phyloP scores from a whole-genome alignment of 2,888 invertebrate species.

The Leptogaster cylindrica region DNA sequence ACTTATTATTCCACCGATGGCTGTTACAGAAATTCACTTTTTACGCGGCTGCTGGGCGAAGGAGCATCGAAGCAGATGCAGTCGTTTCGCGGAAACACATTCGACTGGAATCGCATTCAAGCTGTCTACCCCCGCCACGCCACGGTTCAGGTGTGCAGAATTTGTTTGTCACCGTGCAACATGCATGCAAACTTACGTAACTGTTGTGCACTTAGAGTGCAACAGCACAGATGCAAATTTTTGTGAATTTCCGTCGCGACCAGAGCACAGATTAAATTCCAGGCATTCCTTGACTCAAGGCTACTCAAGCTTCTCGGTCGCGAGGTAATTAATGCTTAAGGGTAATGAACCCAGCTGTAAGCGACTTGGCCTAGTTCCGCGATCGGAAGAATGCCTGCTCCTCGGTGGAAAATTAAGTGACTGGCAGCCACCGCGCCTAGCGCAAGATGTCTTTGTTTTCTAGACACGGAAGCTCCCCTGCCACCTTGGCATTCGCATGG shows the following conservation, averaged over 20 bases:
- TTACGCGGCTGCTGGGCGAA: no score
- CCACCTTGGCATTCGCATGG: conserved; percentile 9
- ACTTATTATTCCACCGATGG: conserved; percentile 20
- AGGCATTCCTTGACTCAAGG: conserved; percentile 24
- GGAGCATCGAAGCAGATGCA: background rate
- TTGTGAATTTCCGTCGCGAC: background rate
- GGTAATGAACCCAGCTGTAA: conserved; percentile 23
- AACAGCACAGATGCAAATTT: conserved; percentile 22
- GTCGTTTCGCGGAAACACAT: background rate
- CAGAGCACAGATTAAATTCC: no score
- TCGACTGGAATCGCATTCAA: no score
- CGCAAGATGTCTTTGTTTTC: conserved; percentile 24
- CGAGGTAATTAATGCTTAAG: conserved; percentile 18
- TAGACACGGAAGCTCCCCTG: conserved; percentile 21
- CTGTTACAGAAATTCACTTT: conserved; percentile 30
- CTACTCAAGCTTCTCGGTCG: conserved; percentile 24
- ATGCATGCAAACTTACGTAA: conserved; percentile 17
- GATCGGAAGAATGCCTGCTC: conserved; percentile 3
- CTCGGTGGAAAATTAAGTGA: conserved; percentile 7
- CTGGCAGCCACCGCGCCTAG: conserved; percentile 5
- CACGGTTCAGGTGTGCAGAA: background rate
- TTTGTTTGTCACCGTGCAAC: background rate
- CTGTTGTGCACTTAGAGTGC: conserved; percentile 1
- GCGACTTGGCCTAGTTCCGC: conserved; percentile 29
- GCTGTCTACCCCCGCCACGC: background rate